Evolutionary conservation across 1,140 invertebrate species (phyloP), one percentile per base, ranked within the genome.

Genomic region (Anastrepha ludens): DNA sequence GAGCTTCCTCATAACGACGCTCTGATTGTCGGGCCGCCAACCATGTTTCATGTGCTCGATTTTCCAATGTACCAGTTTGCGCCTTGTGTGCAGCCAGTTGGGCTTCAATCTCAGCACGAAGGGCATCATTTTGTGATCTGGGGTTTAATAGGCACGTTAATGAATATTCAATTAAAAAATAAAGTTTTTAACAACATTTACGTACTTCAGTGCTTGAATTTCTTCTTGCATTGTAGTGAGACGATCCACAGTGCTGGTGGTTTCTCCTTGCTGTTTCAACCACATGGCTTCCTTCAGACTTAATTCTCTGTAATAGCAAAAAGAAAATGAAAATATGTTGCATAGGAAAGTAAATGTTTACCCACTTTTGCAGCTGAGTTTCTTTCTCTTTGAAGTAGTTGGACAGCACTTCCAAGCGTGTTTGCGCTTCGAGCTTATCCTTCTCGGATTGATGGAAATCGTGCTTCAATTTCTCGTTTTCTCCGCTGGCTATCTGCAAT

Each of bases 361-460:
- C 3, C 20, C 94, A 97, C 97, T 97, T 97, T 92, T 98, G 96
- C 44, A 98, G 93, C 93, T 98, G 96, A 29, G 95, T 94, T 94
- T 98, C 97, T 91, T 97, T 97, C 89, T 98, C 97, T 91, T 98
- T 96, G 93, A 98, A 98, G 91, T 98, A 98, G 90, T 96, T 96
- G 0, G 96, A 96, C 58, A 98, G 93, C 7, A 98, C 97, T 92
- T 97, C 96, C 0, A 98, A 94, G 90, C 97, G 95, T 0, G 97
- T 98, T 90, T 96, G 94, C 1, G 97, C 96, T 91, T 98, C 97
- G 20, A 96, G 94, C 89, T 97, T 97, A 88, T 97, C 96, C 89
- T 96, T 96, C 89, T 97, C 96, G 2, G 96, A 95, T 87, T 95
- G 94, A 91, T 96, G 95, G 88, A 96, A 96, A 89, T 96, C 95